Evolutionary conservation across 2,113 vertebrate species (phyloP).

Genomic region (Pterocles orientalis): DNA sequence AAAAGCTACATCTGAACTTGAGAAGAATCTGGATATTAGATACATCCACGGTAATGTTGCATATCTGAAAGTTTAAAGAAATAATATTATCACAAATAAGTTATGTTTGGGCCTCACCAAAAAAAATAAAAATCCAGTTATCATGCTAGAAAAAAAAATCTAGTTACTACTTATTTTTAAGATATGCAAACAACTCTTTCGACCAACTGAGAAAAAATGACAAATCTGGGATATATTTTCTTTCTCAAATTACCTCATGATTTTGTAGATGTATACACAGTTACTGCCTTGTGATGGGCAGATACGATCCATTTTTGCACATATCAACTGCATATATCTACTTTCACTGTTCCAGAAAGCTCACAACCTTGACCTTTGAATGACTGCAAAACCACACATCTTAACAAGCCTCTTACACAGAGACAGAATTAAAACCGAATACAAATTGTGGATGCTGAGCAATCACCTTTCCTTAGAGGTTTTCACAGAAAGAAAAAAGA

Average conservation of each 20-base stretch:
- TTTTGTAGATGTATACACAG: neutral
- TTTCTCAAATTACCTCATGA: neutral
- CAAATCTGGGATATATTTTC: neutral
- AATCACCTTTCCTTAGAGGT: neutral
- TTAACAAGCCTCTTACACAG: neutral
- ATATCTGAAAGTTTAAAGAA: conserved; percentile 64
- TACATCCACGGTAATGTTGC: conserved; percentile 78
- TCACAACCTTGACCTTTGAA: neutral
- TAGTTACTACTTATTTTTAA: neutral
- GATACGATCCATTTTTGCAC: neutral
- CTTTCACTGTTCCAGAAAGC: neutral
- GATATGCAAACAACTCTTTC: neutral
- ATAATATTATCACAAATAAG: neutral
- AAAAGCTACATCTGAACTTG: conserved; percentile 76
- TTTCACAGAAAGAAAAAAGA: neutral
- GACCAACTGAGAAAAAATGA: neutral
- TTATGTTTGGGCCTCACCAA: accelerated
- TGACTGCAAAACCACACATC: neutral
- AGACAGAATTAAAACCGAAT: neutral
- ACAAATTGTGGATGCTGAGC: neutral
- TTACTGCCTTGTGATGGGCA: neutral
- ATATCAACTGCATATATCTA: neutral
- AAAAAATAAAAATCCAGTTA: neutral
- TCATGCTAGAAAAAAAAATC: neutral
- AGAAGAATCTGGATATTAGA: conserved; percentile 73